These are phyloP conservation scores for human DNA, from an alignment of 2,113 vertebrate genomes.

Conservation along the genomic window DNA sequence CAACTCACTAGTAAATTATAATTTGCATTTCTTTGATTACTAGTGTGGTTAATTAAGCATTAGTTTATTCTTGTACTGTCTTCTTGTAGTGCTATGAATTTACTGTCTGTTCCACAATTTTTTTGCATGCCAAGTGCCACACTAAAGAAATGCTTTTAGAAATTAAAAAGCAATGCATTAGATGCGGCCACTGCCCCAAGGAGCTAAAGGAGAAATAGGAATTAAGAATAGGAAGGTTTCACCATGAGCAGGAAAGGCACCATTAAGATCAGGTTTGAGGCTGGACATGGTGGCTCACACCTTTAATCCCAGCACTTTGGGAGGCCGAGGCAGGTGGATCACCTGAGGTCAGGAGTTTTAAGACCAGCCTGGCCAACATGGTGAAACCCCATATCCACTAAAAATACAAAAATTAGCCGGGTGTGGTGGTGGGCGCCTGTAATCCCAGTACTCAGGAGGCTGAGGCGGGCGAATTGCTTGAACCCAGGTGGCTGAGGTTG, in stretches of 20 bases:
- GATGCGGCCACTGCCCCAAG: not conserved
- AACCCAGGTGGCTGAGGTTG: no score
- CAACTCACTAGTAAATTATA: not conserved
- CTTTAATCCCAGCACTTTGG: no score
- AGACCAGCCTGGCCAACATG: no score
- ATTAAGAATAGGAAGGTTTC: not conserved
- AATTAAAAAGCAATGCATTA: not conserved
- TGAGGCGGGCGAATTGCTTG: no score
- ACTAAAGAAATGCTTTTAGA: not conserved
- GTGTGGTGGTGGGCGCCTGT: no score
- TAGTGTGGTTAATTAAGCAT: not conserved
- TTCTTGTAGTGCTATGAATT: not conserved
- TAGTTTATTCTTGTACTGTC: not conserved
- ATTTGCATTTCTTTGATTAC: not conserved
- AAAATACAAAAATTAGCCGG: no score
- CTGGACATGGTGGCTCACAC: no score
- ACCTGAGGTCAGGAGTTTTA: no score
- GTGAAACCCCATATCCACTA: no score
- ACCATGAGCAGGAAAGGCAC: not conserved
- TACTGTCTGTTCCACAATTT: not conserved
- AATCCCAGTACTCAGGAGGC: no score
- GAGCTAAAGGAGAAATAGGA: not conserved
- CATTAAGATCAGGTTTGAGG: no score
- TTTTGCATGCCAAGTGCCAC: not conserved
- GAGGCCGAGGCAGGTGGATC: no score